phyloP scores from a whole-genome alignment of 2,888 invertebrate genomes.

The Rambutsinella grinnellia region DNA sequence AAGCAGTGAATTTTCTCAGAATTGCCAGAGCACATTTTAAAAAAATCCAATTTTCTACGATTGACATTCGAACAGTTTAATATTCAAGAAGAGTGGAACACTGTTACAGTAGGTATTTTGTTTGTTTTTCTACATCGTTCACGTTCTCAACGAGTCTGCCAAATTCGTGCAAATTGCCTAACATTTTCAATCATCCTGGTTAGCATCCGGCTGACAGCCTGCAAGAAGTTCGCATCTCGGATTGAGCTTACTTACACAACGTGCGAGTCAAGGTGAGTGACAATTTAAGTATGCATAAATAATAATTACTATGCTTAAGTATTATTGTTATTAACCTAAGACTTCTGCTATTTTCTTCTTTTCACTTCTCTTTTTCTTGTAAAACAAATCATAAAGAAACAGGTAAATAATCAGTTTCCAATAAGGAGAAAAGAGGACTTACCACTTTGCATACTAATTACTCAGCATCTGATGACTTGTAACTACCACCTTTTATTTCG shows the following conservation, averaged over 20 bases:
- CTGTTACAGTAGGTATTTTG: neutral
- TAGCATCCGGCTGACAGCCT: slow-evolving; percentile 15
- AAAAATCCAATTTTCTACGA: neutral
- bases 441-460: neutral
- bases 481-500: too few relatives aligned
- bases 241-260: slow-evolving; percentile 9
- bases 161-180: slow-evolving; percentile 27
- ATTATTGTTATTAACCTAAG: neutral
- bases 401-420: neutral
- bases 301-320: slow-evolving; percentile 3
- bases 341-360: neutral
- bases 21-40: neutral
- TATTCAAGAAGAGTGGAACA: neutral
- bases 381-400: neutral
- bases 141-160: slow-evolving; percentile 6
- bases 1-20: too few relatives aligned
- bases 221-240: neutral
- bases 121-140: neutral
- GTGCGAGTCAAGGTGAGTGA: slow-evolving; percentile 19
- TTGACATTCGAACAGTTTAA: too few relatives aligned
- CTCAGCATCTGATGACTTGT: too few relatives aligned
- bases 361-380: neutral
- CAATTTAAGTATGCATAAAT: slow-evolving; percentile 3
- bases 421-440: neutral
- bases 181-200: slow-evolving; percentile 22